Evolutionary conservation across 2,113 vertebrate genomes (phyloP).

Genomic region (Sphaerodactylus townsendi): DNA sequence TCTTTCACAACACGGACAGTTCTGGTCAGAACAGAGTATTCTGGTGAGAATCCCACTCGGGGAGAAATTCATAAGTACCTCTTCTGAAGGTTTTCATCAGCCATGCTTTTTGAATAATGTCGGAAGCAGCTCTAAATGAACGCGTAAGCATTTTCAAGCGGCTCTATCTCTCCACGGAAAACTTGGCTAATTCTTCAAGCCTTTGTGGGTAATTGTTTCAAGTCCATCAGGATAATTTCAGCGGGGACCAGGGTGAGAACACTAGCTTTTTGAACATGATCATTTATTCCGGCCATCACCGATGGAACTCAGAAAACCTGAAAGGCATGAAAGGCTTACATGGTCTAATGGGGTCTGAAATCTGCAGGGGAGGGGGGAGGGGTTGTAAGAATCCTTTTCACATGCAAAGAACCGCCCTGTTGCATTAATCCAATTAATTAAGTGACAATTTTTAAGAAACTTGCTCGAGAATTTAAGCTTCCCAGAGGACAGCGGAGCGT

Average conservation of each 20-base stretch:
- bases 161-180: neutral
- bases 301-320: neutral
- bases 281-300: neutral
- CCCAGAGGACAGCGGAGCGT: neutral
- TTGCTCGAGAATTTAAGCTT: neutral
- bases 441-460: neutral
- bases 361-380: too few relatives aligned
- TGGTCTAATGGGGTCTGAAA: neutral
- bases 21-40: too few relatives aligned
- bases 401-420: neutral
- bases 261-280: neutral
- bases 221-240: too few relatives aligned
- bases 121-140: neutral
- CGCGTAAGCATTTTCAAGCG: neutral
- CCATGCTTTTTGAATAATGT: neutral
- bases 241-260: neutral
- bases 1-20: too few relatives aligned
- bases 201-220: neutral
- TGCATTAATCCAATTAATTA: conserved; percentile 12
- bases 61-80: too few relatives aligned
- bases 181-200: neutral
- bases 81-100: too few relatives aligned
- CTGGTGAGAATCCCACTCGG: too few relatives aligned
- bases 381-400: neutral
- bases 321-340: neutral